A percentile compares a stretch with the other conserved stretches of the same genome.
These are phyloP conservation scores for Folsomia candida DNA, from an alignment of 2,888 invertebrate species.

Conservation along the genomic window DNA sequence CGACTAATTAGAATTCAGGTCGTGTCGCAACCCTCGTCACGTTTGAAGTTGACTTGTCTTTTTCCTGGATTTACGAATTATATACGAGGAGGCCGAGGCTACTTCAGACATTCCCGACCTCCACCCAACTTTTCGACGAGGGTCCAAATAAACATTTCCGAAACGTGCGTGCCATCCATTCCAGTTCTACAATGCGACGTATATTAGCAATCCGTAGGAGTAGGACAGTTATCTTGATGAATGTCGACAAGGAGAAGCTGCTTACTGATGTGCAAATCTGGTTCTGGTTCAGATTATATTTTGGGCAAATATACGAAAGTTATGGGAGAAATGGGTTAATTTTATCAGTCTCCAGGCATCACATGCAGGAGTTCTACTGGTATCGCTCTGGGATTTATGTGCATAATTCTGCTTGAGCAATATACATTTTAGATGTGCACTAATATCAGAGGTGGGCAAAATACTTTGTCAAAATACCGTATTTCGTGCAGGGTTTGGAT, in stretches of 20 bases:
- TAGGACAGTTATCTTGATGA: not conserved
- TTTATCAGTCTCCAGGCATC: too few relatives aligned
- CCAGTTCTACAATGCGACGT: not conserved
- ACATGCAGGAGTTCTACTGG: too few relatives aligned
- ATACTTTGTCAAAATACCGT: too few relatives aligned
- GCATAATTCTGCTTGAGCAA: too few relatives aligned
- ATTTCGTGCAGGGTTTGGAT: too few relatives aligned
- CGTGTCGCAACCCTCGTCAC: not conserved
- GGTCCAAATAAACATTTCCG: not conserved
- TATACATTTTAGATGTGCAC: too few relatives aligned
- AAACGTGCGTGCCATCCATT: not conserved
- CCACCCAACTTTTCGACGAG: not conserved
- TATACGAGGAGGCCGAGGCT: too few relatives aligned
- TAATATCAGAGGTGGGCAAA: too few relatives aligned
- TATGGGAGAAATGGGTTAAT: too few relatives aligned
- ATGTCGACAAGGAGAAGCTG: not conserved
- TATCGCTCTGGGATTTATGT: too few relatives aligned
- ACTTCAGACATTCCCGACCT: not conserved
- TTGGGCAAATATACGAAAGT: not conserved
- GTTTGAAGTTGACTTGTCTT: slow-evolving; percentile 7
- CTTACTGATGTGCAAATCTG: not conserved
- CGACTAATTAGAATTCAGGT: not conserved
- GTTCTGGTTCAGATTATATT: not conserved
- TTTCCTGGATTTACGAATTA: slow-evolving; percentile 1
- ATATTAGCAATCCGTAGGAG: not conserved